Percentiles rank a stretch among this genome's conserved stretches.
Evolutionary conservation across 2,797 vertebrate genomes (phyloP).

Genomic region (Phyllotis vaccarum): DNA sequence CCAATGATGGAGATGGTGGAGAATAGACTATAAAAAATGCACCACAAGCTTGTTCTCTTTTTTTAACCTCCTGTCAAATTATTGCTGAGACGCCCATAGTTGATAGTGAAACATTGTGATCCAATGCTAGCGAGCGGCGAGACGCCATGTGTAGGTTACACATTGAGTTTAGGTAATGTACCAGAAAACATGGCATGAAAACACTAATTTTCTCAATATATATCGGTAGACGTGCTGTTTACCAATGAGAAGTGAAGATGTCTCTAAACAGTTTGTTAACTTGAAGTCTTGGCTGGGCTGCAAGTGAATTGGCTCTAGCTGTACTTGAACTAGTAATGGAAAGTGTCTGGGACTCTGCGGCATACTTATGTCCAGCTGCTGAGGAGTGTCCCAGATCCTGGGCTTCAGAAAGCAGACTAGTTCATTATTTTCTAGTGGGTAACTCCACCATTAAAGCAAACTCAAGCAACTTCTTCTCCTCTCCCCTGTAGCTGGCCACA

Average conservation of each 20-base stretch:
- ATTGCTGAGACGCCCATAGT: constrained; percentile 85
- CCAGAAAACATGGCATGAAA: constrained; percentile 89
- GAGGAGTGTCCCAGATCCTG: accelerated
- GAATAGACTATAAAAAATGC: constrained; percentile 85
- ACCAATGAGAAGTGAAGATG: constrained; percentile 85
- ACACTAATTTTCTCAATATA: constrained; percentile 91
- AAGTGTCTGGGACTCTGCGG: background rate
- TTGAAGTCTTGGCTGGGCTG: constrained; percentile 77
- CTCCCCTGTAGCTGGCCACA: background rate
- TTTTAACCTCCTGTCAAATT: constrained; percentile 89
- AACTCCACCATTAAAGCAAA: accelerated
- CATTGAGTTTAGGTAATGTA: constrained; percentile 92
- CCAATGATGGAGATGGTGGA: constrained; percentile 80
- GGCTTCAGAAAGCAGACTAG: background rate
- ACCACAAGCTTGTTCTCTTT: constrained; percentile 84
- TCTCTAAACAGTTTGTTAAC: constrained; percentile 88
- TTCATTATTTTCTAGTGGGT: background rate
- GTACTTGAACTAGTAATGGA: constrained; percentile 28
- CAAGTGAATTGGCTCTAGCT: constrained; percentile 42
- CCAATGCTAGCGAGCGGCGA: constrained; percentile 82
- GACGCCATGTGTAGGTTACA: constrained; percentile 83
- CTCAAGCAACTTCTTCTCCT: background rate
- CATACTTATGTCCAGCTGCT: background rate
- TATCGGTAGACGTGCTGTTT: constrained; percentile 88
- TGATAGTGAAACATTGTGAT: constrained; percentile 87